Evolutionary conservation across 1,140 invertebrate species (phyloP).

Genomic region (Uloborus diversus): DNA sequence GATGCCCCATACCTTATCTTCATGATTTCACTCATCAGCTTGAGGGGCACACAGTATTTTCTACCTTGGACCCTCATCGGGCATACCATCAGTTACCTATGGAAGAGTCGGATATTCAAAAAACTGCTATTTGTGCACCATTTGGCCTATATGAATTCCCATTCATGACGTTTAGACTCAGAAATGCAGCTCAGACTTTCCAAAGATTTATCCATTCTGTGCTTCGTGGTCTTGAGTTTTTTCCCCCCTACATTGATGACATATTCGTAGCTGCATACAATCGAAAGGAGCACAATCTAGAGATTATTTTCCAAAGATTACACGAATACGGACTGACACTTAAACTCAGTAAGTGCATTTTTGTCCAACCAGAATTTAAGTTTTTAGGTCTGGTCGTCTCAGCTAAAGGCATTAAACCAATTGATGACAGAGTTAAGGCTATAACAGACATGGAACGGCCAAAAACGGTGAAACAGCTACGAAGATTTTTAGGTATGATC

Average conservation of each 20-base stretch:
- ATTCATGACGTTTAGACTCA: constrained; percentile 53
- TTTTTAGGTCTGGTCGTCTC: constrained; percentile 29
- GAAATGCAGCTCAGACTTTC: too few species aligned
- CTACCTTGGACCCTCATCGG: constrained; percentile 59
- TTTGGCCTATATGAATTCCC: constrained; percentile 51
- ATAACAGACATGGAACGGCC: background rate
- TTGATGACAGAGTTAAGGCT: too few species aligned
- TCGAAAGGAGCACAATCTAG: background rate
- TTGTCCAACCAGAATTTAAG: background rate
- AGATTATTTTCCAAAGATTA: constrained; percentile 13
- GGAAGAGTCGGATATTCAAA: constrained; percentile 24
- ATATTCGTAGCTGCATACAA: constrained; percentile 2
- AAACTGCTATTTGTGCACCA: constrained; percentile 44
- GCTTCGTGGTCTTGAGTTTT: constrained; percentile 14
- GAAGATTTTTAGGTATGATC: background rate
- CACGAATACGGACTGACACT: constrained; percentile 25
- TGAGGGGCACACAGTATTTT: constrained; percentile 45
- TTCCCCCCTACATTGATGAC: constrained; percentile 46
- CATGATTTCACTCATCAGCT: constrained; percentile 49
- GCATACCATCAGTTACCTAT: constrained; percentile 41
- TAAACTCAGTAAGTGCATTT: background rate
- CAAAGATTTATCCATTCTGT: too few species aligned
- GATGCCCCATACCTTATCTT: constrained; percentile 57
- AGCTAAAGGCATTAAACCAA: background rate
- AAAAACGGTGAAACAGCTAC: background rate